Conservation (phyloP, 2,888 invertebrate genomes). For the Drosophila planitibia region DNA sequence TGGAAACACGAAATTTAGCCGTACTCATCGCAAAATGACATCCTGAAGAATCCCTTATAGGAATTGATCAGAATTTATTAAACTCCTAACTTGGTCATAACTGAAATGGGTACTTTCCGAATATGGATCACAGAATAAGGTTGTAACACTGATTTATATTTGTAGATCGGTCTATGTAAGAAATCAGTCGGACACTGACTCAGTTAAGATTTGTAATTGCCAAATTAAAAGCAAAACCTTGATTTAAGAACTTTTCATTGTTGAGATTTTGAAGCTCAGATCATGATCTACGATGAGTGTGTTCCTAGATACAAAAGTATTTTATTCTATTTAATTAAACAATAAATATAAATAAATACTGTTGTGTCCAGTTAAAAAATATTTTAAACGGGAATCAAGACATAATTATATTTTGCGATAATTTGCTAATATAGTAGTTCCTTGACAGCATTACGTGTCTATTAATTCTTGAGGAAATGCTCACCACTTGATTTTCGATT, state of each 20-base stretch:
- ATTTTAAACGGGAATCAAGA: neutral
- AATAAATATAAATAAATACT: neutral
- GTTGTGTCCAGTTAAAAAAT: neutral
- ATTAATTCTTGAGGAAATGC: neutral
- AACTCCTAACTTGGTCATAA: neutral
- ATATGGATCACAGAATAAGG: neutral
- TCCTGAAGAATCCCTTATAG: neutral
- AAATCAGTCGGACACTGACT: neutral
- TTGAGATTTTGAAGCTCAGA: neutral
- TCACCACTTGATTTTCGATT: slow-evolving; percentile 21
- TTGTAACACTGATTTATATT: too few relatives aligned
- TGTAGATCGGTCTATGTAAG: neutral
- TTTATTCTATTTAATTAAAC: neutral
- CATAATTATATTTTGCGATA: neutral
- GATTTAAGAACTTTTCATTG: neutral
- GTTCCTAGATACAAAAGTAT: neutral
- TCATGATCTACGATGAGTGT: neutral
- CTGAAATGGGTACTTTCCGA: neutral
- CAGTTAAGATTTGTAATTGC: neutral
- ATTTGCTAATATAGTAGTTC: neutral
- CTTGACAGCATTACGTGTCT: neutral
- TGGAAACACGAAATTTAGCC: neutral
- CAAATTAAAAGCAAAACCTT: neutral
- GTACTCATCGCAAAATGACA: neutral
- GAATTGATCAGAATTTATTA: neutral